Percentiles rank a stretch among this genome's conserved stretches.
These are phyloP conservation scores for Diabrotica virgifera DNA, from an alignment of 1,140 invertebrate genomes.

Conservation along the genomic window DNA sequence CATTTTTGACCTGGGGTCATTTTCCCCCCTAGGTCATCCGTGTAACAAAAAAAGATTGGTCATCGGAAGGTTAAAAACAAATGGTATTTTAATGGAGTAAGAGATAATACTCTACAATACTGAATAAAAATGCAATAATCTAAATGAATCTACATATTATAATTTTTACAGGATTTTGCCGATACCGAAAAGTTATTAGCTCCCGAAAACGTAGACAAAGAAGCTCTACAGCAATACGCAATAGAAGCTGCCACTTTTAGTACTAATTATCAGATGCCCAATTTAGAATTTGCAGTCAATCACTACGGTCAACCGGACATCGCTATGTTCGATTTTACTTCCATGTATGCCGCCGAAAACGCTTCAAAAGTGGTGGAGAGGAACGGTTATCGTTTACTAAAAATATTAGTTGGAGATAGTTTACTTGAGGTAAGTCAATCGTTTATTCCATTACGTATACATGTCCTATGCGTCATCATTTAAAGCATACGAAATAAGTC, in stretches of 20 bases:
- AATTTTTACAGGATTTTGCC: conserved; percentile 72
- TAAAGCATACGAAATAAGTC: too few species aligned
- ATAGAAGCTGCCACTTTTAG: conserved; percentile 94
- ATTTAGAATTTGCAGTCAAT: conserved; percentile 94
- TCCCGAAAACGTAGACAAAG: conserved; percentile 87
- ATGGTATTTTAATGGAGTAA: too few species aligned
- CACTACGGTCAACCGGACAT: conserved; percentile 97
- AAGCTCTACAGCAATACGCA: conserved; percentile 87
- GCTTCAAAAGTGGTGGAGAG: conserved; percentile 78
- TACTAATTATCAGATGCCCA: conserved; percentile 85
- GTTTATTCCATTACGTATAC: neutral
- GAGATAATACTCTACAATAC: too few species aligned
- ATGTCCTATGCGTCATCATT: too few species aligned
- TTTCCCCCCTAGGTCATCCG: too few species aligned
- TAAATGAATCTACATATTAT: conserved; percentile 2
- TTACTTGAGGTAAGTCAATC: conserved; percentile 74
- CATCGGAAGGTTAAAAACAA: too few species aligned
- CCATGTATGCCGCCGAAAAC: conserved; percentile 97
- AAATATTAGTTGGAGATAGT: conserved; percentile 93
- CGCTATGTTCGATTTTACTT: conserved; percentile 99
- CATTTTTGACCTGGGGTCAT: too few species aligned
- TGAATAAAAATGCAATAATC: neutral
- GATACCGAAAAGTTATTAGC: conserved; percentile 87
- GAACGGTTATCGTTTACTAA: conserved; percentile 75
- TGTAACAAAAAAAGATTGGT: too few species aligned